Percentiles rank a stretch among this genome's conserved stretches.
phyloP scores from a whole-genome alignment of 2,113 vertebrate species.

The Heptranchias perlo region DNA sequence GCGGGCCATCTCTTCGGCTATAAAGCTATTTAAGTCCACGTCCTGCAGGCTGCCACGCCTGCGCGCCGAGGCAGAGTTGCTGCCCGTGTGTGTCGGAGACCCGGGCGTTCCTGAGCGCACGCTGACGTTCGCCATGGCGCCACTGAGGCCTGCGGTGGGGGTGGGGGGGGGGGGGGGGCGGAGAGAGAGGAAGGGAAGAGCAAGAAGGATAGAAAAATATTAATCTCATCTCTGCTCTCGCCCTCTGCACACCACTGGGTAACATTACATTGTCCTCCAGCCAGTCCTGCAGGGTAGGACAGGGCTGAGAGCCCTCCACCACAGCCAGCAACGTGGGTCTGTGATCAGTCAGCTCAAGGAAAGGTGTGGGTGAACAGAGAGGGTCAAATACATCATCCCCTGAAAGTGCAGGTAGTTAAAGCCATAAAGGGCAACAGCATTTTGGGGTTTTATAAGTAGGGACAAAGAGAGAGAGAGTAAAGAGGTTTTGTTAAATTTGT shows the following conservation, averaged over 20 bases:
- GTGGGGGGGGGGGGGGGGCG: no score
- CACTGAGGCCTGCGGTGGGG: conserved; percentile 30
- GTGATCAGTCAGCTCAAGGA: background rate
- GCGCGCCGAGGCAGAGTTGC: conserved; percentile 20
- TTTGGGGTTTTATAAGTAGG: background rate
- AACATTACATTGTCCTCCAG: background rate
- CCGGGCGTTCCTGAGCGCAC: conserved; percentile 37
- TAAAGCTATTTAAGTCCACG: conserved; percentile 40
- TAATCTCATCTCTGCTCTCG: background rate
- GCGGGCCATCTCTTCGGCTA: conserved; percentile 38
- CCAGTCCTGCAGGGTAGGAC: background rate
- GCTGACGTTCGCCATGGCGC: conserved; percentile 38
- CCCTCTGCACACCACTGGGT: background rate
- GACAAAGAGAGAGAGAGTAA: background rate
- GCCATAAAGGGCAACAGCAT: background rate
- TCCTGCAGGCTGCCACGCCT: conserved; percentile 38
- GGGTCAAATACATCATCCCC: background rate
- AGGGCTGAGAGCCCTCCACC: background rate
- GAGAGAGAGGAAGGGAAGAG: no score
- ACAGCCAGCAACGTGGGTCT: background rate
- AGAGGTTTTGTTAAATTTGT: background rate
- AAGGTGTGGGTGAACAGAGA: background rate
- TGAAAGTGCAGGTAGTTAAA: background rate
- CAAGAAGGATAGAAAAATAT: background rate
- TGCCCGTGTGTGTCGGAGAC: conserved; percentile 27